Conservation (phyloP, 2,797 vertebrate species). For the Ctenosaura bakeri region DNA sequence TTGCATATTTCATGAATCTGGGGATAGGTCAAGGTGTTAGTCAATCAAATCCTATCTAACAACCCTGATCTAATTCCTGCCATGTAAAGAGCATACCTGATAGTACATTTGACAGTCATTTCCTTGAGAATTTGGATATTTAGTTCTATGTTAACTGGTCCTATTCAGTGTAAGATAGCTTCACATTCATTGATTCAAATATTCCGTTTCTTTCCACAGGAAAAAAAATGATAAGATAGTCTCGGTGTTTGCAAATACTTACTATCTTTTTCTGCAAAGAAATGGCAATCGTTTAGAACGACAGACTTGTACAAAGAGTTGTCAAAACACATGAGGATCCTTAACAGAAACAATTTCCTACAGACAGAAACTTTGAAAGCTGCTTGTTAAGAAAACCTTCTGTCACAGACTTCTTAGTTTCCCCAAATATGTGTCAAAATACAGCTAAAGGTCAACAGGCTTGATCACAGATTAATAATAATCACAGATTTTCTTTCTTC, state of each 20-base stretch:
- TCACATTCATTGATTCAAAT: background rate
- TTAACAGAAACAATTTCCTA: slow-evolving; percentile 51
- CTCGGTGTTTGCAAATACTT: slow-evolving; percentile 53
- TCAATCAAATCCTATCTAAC: background rate
- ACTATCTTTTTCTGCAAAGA: slow-evolving; percentile 22
- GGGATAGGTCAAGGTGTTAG: too few relatives aligned
- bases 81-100: background rate
- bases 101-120: too few relatives aligned
- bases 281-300: slow-evolving; percentile 48
- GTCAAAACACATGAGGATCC: slow-evolving; percentile 39
- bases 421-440: slow-evolving; percentile 55
- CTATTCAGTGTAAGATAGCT: background rate
- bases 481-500: slow-evolving; percentile 49
- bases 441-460: slow-evolving; percentile 51
- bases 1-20: too few relatives aligned
- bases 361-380: slow-evolving; percentile 38
- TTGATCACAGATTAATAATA: slow-evolving; percentile 46
- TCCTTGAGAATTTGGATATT: background rate
- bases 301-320: slow-evolving; percentile 22
- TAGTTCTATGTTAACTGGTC: background rate
- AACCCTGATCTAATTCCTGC: background rate
- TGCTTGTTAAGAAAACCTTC: slow-evolving; percentile 49
- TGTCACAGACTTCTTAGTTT: slow-evolving; percentile 42
- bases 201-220: background rate
- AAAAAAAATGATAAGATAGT: background rate